These are phyloP conservation scores for Vesta saturnalis DNA, from an alignment of 2,888 invertebrate genomes.

Conservation along the genomic window DNA sequence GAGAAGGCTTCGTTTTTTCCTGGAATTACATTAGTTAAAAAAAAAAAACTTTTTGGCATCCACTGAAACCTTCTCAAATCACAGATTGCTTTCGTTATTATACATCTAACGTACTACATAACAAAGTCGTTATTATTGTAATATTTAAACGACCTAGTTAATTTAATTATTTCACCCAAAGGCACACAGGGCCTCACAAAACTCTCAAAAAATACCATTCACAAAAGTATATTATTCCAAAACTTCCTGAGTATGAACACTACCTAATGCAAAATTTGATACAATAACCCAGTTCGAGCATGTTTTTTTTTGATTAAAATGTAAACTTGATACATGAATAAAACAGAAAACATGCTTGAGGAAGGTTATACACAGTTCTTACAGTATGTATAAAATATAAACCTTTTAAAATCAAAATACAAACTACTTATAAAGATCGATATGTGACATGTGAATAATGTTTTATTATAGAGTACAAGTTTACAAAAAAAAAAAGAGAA, in stretches of 20 bases:
- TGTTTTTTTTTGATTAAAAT: neutral
- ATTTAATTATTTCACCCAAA: slow-evolving; percentile 54
- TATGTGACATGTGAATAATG: slow-evolving; percentile 47
- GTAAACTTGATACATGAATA: too few species aligned
- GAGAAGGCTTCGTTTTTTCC: slow-evolving; percentile 56
- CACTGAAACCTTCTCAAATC: slow-evolving; percentile 64
- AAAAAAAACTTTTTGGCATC: slow-evolving; percentile 58
- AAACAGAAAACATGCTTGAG: slow-evolving; percentile 30
- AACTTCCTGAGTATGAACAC: slow-evolving; percentile 56
- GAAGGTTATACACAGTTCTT: slow-evolving; percentile 28
- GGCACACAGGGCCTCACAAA: slow-evolving; percentile 59
- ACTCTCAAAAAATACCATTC: slow-evolving; percentile 58
- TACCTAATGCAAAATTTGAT: slow-evolving; percentile 44
- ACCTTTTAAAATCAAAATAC: slow-evolving; percentile 36
- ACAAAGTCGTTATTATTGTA: slow-evolving; percentile 16
- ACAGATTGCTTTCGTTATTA: slow-evolving; percentile 61
- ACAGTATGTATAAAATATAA: slow-evolving; percentile 40
- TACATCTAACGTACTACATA: slow-evolving; percentile 47
- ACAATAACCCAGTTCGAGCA: neutral
- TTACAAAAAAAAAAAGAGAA: slow-evolving; percentile 36
- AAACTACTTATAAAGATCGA: slow-evolving; percentile 47
- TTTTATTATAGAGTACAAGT: slow-evolving; percentile 42
- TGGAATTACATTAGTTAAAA: slow-evolving; percentile 51
- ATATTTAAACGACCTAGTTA: slow-evolving; percentile 42
- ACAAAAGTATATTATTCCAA: slow-evolving; percentile 52